Conservation (phyloP, 2,888 invertebrate species). For the Drosophila colorata region DNA sequence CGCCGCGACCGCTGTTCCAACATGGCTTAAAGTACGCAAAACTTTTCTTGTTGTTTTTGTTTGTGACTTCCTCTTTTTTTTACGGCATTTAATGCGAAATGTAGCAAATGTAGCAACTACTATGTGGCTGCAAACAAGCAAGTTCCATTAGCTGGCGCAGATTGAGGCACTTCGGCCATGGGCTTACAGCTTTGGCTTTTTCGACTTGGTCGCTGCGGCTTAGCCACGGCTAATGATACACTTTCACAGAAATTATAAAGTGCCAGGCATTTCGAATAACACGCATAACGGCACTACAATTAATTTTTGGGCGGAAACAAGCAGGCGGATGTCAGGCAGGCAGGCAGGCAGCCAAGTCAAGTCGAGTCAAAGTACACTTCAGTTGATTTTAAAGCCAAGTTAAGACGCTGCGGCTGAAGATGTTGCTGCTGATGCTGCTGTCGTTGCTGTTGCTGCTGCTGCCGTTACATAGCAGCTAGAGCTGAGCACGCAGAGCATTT, state of each 20-base stretch:
- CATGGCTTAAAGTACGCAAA: constrained; percentile 48
- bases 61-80: neutral
- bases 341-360: constrained; percentile 4
- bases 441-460: constrained; percentile 21
- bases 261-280: constrained; percentile 32
- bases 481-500: constrained; percentile 50
- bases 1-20: neutral
- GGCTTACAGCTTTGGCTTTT: constrained; percentile 23
- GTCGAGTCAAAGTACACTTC: constrained; percentile 38
- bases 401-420: constrained; percentile 57
- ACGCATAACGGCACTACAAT: constrained; percentile 66
- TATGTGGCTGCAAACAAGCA: constrained; percentile 52
- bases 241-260: constrained; percentile 66
- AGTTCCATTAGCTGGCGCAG: constrained; percentile 67
- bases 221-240: constrained; percentile 69
- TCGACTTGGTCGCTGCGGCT: constrained; percentile 35
- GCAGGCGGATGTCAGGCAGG: neutral
- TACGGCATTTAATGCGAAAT: constrained; percentile 21
- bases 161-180: constrained; percentile 43
- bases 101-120: constrained; percentile 43
- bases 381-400: constrained; percentile 74
- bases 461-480: constrained; percentile 68
- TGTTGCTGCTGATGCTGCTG: constrained; percentile 33
- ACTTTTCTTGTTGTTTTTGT: constrained; percentile 27
- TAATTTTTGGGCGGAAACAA: constrained; percentile 54